These are phyloP conservation scores for Perca fluviatilis DNA, from an alignment of 2,113 vertebrate species.

Conservation along the genomic window DNA sequence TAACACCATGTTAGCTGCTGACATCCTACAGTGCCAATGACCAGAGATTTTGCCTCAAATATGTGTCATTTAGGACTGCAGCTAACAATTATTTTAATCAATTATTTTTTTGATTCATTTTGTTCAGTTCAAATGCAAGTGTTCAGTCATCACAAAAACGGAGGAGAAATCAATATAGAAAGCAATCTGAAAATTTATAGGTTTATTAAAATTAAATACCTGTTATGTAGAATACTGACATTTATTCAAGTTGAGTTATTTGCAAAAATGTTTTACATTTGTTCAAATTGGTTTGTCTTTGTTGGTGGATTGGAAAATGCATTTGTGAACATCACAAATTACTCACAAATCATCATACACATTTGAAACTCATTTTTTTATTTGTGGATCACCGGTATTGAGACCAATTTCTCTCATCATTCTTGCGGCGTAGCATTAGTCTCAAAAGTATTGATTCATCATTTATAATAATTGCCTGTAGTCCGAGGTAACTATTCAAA, in stretches of 20 bases:
- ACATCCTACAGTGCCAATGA: background rate
- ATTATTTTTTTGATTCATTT: background rate
- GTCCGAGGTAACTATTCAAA: background rate
- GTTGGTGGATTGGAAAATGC: background rate
- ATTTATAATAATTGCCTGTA: background rate
- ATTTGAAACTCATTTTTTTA: background rate
- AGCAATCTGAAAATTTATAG: background rate
- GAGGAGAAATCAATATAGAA: background rate
- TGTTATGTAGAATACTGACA: no score
- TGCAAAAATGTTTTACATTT: no score
- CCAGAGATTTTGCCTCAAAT: background rate
- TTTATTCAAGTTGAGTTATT: no score
- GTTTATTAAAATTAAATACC: background rate
- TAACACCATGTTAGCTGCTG: slow-evolving; percentile 30
- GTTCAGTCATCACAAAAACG: background rate
- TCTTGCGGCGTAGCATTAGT: background rate
- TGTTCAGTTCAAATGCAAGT: background rate
- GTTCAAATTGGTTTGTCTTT: no score
- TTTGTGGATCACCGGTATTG: background rate
- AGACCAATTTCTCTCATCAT: background rate
- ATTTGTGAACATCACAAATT: background rate
- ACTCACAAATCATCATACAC: background rate
- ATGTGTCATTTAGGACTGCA: slow-evolving; percentile 3
- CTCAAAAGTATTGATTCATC: background rate
- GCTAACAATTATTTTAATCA: background rate